These are phyloP conservation scores for Flexamia atlantica DNA, from an alignment of 2,888 invertebrate species.

Conservation along the genomic window DNA sequence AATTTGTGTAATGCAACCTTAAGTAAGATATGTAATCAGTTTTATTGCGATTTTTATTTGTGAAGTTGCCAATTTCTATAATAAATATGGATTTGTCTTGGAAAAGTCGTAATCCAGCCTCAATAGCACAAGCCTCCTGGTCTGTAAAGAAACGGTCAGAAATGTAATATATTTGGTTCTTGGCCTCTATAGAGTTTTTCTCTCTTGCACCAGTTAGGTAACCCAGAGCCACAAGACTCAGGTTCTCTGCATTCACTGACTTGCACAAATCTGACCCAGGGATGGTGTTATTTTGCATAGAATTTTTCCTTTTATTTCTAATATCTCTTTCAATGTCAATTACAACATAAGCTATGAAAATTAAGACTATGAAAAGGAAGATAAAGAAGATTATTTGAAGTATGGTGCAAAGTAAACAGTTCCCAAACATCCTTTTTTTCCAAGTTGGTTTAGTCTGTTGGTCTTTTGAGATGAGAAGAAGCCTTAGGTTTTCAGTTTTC, in stretches of 20 bases:
- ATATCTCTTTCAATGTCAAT: constrained; percentile 5
- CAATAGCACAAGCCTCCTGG: constrained; percentile 64
- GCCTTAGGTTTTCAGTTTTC: constrained; percentile 16
- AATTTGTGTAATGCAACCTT: constrained; percentile 59
- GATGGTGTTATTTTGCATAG: neutral
- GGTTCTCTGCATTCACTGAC: constrained; percentile 42
- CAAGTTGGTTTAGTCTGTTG: neutral
- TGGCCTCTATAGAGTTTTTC: constrained; percentile 22
- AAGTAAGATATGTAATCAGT: constrained; percentile 55
- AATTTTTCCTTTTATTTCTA: neutral
- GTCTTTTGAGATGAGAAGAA: constrained; percentile 18
- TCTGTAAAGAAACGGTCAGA: constrained; percentile 43
- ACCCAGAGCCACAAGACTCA: constrained; percentile 39
- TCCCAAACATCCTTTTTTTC: neutral
- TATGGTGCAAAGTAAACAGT: constrained; percentile 1
- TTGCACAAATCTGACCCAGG: constrained; percentile 53
- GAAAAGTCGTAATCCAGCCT: constrained; percentile 60
- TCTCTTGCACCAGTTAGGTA: constrained; percentile 26
- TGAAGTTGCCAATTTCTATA: constrained; percentile 59
- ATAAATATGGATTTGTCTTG: constrained; percentile 62
- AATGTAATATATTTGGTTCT: constrained; percentile 63
- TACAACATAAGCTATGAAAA: constrained; percentile 16
- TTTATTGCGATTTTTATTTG: neutral
- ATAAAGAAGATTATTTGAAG: constrained; percentile 4
- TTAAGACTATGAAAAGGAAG: constrained; percentile 9